Evolutionary conservation across 1,140 invertebrate species (phyloP).

Genomic region (Conopomorpha cramerella): DNA sequence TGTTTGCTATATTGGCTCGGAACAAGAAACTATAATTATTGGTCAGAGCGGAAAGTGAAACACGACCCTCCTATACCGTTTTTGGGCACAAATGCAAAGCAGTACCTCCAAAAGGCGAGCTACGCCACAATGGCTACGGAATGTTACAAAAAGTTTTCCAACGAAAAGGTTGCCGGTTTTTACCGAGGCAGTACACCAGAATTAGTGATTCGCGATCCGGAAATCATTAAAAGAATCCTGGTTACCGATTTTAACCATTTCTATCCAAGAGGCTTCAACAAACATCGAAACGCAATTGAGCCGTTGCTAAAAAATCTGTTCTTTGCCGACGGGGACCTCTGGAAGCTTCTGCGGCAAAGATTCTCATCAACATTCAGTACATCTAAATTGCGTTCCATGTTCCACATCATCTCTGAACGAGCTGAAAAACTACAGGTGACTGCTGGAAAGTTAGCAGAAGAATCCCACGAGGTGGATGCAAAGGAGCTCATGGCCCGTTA

Average conservation of each 20-base stretch:
- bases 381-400: constrained; percentile 62
- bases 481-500: not conserved
- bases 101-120: not conserved
- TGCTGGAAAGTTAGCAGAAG: not conserved
- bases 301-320: too few species aligned
- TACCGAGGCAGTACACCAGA: not conserved
- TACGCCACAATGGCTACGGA: not conserved
- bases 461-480: not conserved
- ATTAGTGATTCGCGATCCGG: not conserved
- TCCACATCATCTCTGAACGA: constrained; percentile 13
- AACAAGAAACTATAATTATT: not conserved
- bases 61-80: not conserved
- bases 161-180: not conserved
- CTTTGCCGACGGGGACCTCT: constrained; percentile 40
- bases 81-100: not conserved
- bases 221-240: not conserved
- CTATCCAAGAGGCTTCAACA: constrained; percentile 3
- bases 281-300: not conserved
- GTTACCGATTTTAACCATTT: not conserved
- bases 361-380: constrained; percentile 62
- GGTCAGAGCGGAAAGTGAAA: not conserved
- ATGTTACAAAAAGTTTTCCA: not conserved
- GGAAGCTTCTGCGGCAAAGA: constrained; percentile 55
- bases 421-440: constrained; percentile 5
- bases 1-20: not conserved